Base-by-base conservation (phyloP, 1,140 invertebrate species). In the Euborellia annulipes region DNA sequence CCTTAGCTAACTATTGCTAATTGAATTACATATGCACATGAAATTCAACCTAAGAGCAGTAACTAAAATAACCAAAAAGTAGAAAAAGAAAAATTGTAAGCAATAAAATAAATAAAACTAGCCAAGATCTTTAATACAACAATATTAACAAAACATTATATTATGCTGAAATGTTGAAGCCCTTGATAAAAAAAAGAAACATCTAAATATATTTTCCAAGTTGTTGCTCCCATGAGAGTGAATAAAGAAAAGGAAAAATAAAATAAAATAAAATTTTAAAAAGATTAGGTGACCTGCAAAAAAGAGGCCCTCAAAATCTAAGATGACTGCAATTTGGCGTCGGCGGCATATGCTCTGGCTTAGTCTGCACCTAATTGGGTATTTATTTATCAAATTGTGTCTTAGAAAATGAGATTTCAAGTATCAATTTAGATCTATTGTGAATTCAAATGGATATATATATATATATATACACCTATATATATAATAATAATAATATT, bases 181-280 rank as follows among this genome's bases (percentile, higher is more conserved):
- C 19, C 27, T n/a, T 38, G 36, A 41, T 39, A 34, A 46, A 23
- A 48, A 43, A 36, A 43, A 36, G 18, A 9, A 21, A 17, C 21
- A n/a, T 7, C 17, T n/a, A n/a, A n/a, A n/a, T 36, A 30, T 44
- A n/a, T 22, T 17, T 48, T 1, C 13, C 50, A 50, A 59, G 61
- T 63, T 63, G 61, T 63, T 63, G 61, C 61, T 63, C 61, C 60
- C 60, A 60, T 57, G 48, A 45, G 43, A 50, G 41, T 30, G 36
- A 9, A 40, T 36, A 45, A 23, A 36, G 21, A 6, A 48, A 45
- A 36, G 14, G 37, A 39, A 30, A 36, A 47, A 39, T 18, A 43
- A 36, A 47, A 16, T 17, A 13, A 41, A 13, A 41, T 13, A n/a
- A 18, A 41, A n/a, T 41, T 21, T 30, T 27, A 21, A 20, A 16